phyloP scores from a whole-genome alignment of 2,113 vertebrate genomes.

The Sebastes fasciatus region DNA sequence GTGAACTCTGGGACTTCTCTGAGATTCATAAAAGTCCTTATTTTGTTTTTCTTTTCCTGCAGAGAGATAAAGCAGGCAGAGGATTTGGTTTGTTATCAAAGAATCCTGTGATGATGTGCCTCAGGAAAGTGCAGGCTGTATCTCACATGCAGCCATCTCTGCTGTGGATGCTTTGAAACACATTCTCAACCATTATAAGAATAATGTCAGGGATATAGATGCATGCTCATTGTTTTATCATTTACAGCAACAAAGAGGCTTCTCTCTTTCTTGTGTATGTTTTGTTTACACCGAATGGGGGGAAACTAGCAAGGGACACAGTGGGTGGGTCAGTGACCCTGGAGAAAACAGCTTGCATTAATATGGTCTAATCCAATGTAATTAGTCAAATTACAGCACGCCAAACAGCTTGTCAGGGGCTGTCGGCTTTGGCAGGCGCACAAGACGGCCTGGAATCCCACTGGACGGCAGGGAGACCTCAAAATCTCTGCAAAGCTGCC shows the following conservation, averaged over 20 bases:
- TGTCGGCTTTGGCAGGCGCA: slow-evolving; percentile 94
- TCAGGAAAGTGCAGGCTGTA: slow-evolving; percentile 75
- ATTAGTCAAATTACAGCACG: slow-evolving; percentile 99
- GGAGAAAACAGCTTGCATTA: slow-evolving; percentile 99
- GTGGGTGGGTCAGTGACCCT: slow-evolving; percentile 94
- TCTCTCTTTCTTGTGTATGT: slow-evolving; percentile 27
- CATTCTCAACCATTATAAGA: slow-evolving; percentile 35
- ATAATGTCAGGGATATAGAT: slow-evolving; percentile 38
- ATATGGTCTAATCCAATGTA: slow-evolving; percentile 99
- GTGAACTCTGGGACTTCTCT: slow-evolving; percentile 55
- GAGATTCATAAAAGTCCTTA: slow-evolving; percentile 44
- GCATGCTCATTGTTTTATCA: slow-evolving; percentile 10
- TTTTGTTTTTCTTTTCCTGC: slow-evolving; percentile 55
- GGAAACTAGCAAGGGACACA: slow-evolving; percentile 72
- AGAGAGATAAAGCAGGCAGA: slow-evolving; percentile 44
- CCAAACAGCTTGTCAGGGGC: slow-evolving; percentile 94
- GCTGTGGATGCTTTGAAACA: slow-evolving; percentile 18
- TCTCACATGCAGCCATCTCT: slow-evolving; percentile 53
- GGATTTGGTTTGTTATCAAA: slow-evolving; percentile 86
- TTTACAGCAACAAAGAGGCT: slow-evolving; percentile 32
- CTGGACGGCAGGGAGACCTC: slow-evolving; percentile 90
- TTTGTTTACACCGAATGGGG: slow-evolving; percentile 39
- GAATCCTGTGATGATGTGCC: slow-evolving; percentile 86
- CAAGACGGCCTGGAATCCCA: slow-evolving; percentile 88
- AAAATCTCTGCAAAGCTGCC: slow-evolving; percentile 52